These are phyloP conservation scores for Phasianus colchicus DNA, from an alignment of 2,113 vertebrate species.

Conservation along the genomic window DNA sequence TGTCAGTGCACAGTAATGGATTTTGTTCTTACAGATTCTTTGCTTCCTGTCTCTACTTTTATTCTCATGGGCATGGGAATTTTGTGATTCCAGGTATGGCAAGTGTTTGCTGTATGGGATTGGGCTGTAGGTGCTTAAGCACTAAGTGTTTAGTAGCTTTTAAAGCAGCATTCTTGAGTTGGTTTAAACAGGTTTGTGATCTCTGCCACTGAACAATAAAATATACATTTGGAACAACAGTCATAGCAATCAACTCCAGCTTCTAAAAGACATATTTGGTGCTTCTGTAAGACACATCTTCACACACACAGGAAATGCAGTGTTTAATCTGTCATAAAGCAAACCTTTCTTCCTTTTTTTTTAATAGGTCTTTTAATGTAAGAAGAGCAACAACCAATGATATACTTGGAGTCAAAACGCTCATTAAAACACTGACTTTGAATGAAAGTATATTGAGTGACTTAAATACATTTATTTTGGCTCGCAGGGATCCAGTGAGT, in stretches of 20 bases:
- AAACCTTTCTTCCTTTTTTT: background rate
- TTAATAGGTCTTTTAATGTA: slow-evolving; percentile 82
- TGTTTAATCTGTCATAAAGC: background rate
- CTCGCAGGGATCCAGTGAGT: slow-evolving; percentile 83
- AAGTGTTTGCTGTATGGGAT: background rate
- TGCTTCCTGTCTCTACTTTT: background rate
- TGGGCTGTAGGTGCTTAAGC: background rate
- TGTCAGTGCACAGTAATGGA: background rate
- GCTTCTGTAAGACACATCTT: background rate
- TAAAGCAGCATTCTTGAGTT: background rate
- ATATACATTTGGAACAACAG: background rate
- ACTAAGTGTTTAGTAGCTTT: background rate
- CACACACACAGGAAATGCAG: background rate
- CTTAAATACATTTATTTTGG: slow-evolving; percentile 76
- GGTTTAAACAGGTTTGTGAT: background rate
- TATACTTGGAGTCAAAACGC: slow-evolving; percentile 70
- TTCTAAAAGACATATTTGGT: accelerated
- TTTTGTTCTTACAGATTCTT: background rate
- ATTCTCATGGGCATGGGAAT: background rate
- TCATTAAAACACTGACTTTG: slow-evolving; percentile 78
- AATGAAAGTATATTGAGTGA: slow-evolving; percentile 80
- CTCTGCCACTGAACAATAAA: background rate
- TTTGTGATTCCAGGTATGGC: background rate
- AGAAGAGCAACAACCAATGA: slow-evolving; percentile 79
- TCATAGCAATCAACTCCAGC: background rate